Evolutionary conservation across 1,140 invertebrate genomes (phyloP).

Genomic region (Bicyclus anynana): DNA sequence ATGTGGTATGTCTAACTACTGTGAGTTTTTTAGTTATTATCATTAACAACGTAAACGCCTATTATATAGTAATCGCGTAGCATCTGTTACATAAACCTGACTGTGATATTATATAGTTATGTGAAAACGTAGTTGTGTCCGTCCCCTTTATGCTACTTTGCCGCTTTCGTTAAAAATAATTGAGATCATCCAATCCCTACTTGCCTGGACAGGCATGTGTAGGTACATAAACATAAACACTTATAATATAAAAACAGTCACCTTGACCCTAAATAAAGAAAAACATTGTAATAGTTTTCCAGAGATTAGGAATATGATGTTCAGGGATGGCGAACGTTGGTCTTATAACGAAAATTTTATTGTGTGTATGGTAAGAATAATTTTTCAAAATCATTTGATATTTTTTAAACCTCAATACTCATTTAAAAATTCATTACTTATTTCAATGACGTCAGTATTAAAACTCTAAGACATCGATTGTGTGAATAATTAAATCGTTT

Average conservation of each 20-base stretch:
- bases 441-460: no score
- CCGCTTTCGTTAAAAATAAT: neutral
- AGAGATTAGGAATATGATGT: neutral
- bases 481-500: no score
- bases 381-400: no score
- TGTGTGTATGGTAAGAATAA: no score
- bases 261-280: conserved; percentile 2
- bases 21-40: conserved; percentile 24
- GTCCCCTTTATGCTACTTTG: neutral
- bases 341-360: no score
- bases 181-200: neutral
- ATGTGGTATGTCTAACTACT: conserved; percentile 44
- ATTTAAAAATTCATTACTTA: no score
- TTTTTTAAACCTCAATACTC: no score
- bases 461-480: no score
- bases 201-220: neutral
- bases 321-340: no score
- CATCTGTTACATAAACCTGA: conserved; percentile 11
- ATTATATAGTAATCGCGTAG: conserved; percentile 25
- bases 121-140: neutral
- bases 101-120: neutral
- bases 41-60: conserved; percentile 27
- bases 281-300: neutral
- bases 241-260: conserved; percentile 3
- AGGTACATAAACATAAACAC: neutral